These are phyloP conservation scores for Apotomis betuletana DNA, from an alignment of 2,888 invertebrate genomes.

Conservation along the genomic window DNA sequence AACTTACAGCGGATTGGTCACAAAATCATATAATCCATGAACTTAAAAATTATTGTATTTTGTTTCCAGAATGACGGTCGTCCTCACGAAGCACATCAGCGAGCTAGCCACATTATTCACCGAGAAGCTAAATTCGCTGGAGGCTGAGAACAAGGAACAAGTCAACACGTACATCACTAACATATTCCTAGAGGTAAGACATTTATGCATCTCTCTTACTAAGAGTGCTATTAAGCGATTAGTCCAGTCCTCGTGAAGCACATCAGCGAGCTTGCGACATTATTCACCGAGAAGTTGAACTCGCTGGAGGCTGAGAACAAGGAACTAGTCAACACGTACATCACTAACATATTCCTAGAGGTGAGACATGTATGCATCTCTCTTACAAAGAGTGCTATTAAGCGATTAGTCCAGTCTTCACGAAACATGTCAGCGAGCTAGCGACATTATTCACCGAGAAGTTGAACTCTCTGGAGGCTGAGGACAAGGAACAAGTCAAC, in stretches of 20 bases:
- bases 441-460: conserved; percentile 87
- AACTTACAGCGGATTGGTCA: no score
- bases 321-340: conserved; percentile 84
- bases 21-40: no score
- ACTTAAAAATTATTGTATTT: background rate
- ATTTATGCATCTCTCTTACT: background rate
- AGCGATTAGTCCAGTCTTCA: conserved; percentile 70
- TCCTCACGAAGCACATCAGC: conserved; percentile 86
- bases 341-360: conserved; percentile 93
- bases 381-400: no score
- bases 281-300: conserved; percentile 86
- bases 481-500: conserved; percentile 83
- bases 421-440: conserved; percentile 86
- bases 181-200: conserved; percentile 90
- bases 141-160: conserved; percentile 77
- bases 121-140: conserved; percentile 82
- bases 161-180: conserved; percentile 89
- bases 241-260: conserved; percentile 84
- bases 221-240: no score
- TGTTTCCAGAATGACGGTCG: conserved; percentile 85
- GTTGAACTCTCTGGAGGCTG: conserved; percentile 78
- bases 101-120: conserved; percentile 87
- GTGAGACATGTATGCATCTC: conserved; percentile 70
- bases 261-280: conserved; percentile 86
- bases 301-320: conserved; percentile 74